These are phyloP conservation scores for Thunnus maccoyii DNA, from an alignment of 2,113 vertebrate species.

Conservation along the genomic window DNA sequence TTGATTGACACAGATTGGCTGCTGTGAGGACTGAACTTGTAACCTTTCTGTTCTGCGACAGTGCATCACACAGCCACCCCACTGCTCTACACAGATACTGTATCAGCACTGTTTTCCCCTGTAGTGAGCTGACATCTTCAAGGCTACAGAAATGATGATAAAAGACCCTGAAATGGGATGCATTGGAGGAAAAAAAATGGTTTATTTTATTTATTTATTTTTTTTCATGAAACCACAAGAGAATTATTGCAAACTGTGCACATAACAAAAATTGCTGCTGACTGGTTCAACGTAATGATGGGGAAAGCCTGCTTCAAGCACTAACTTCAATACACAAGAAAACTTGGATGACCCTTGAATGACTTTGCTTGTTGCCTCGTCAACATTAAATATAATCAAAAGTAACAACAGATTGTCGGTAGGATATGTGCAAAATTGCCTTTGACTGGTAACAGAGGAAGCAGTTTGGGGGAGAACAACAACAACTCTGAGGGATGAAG, in stretches of 20 bases:
- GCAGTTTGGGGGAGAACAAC: neutral
- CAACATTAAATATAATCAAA: neutral
- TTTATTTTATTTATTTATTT: neutral
- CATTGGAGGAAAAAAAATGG: neutral
- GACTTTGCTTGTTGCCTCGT: neutral
- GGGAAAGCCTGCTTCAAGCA: neutral
- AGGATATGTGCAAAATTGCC: slow-evolving; percentile 15
- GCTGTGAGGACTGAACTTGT: neutral
- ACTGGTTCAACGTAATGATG: neutral
- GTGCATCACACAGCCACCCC: neutral
- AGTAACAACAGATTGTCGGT: slow-evolving; percentile 17
- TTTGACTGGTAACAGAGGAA: neutral
- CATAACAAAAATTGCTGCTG: slow-evolving; percentile 9
- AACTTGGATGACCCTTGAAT: slow-evolving; percentile 1
- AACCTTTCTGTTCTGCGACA: neutral
- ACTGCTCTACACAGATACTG: neutral
- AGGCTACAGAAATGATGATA: slow-evolving; percentile 11
- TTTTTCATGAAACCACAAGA: neutral
- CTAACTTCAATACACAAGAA: neutral
- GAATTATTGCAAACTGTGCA: slow-evolving; percentile 4
- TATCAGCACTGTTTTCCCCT: neutral
- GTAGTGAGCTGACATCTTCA: slow-evolving; percentile 6
- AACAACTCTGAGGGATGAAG: slow-evolving; percentile 18
- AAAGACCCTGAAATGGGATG: neutral
- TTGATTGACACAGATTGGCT: slow-evolving; percentile 13